Conservation (phyloP, 2,797 vertebrate species). For the Adelosebastes latens region DNA sequence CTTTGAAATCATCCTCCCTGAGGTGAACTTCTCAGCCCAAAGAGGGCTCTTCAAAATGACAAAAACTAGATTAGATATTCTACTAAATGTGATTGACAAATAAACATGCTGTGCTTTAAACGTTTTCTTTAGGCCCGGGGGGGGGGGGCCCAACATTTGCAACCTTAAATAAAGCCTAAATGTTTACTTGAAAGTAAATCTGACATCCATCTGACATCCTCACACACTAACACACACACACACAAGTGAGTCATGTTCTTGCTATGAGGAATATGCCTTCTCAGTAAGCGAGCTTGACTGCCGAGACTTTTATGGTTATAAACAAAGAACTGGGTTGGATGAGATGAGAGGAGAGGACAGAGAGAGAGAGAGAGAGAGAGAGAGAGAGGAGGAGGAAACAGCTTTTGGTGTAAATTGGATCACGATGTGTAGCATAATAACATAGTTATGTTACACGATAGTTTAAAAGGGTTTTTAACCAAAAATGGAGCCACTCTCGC, state of each 20-base stretch:
- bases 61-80: neutral
- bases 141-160: constrained; percentile 4
- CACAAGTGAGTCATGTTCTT: constrained; percentile 71
- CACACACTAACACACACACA: constrained; percentile 14
- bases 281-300: constrained; percentile 47
- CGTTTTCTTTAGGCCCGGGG: neutral
- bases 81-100: neutral
- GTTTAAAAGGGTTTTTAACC: neutral
- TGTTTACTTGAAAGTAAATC: constrained; percentile 61
- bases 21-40: neutral
- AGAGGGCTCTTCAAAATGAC: neutral
- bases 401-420: constrained; percentile 32
- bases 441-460: neutral
- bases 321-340: constrained; percentile 58
- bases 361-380: neutral
- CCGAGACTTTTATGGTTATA: constrained; percentile 83
- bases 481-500: constrained; percentile 13
- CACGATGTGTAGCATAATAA: neutral
- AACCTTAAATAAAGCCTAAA: constrained; percentile 22
- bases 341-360: constrained; percentile 15
- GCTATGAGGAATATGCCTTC: constrained; percentile 74
- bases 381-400: neutral
- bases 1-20: neutral
- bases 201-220: too few relatives aligned
- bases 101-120: neutral